Percentiles rank a stretch among this genome's conserved stretches.
Evolutionary conservation across 2,797 vertebrate species (phyloP).

Genomic region (Myiotriccus ornatus): DNA sequence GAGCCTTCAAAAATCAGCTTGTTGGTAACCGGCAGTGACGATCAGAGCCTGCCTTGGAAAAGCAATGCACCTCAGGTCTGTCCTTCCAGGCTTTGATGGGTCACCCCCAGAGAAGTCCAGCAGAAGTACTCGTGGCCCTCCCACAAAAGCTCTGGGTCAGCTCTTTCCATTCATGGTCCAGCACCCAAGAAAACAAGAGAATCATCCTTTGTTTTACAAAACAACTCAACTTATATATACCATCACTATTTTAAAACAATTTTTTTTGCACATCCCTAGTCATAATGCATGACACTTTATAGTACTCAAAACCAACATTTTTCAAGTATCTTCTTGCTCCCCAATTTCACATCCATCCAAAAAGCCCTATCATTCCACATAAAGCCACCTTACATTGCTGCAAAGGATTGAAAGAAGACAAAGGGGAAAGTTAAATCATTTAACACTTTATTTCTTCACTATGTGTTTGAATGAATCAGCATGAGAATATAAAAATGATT

Average conservation of each 20-base stretch:
- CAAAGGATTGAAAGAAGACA: background rate
- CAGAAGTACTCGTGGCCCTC: background rate
- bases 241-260: background rate
- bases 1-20: background rate
- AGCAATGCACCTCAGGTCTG: background rate
- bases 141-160: background rate
- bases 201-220: background rate
- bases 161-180: background rate
- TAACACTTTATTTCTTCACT: background rate
- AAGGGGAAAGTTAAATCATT: background rate
- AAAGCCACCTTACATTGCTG: background rate
- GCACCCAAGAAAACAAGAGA: background rate
- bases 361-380: background rate
- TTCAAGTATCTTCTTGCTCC: background rate
- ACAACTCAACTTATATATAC: background rate
- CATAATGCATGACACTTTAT: background rate
- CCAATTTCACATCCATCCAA: background rate
- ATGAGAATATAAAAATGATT: background rate
- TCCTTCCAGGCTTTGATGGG: background rate
- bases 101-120: background rate
- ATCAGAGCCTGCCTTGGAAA: background rate
- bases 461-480: background rate
- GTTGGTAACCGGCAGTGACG: background rate
- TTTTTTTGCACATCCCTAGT: background rate
- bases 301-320: background rate